Evolutionary conservation across 1,140 invertebrate species (phyloP), one percentile per base, ranked within the genome.

Genomic region (Drosophila pachea): DNA sequence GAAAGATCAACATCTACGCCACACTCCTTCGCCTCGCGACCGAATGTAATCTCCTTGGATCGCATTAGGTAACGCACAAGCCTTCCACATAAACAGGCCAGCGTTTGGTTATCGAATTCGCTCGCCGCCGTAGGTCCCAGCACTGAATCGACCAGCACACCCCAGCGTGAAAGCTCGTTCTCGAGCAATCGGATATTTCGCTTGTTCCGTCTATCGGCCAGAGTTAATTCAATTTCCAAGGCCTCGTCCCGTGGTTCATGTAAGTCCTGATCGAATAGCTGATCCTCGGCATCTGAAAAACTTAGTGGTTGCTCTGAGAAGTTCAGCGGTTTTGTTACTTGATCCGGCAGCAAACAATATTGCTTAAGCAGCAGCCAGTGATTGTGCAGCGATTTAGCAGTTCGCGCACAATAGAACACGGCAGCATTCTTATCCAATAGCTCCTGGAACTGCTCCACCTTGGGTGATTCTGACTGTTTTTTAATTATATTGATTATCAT

Each of bases 291-390:
- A 91, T 99, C 97, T 47, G 96, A 97, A 88, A 99, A 98, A 77
- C 94, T 95, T 36, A 96, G 86, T 22, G 95, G 91, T 76, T 96
- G 94, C 63, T 91, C 91, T 73, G 90, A 74, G n/a, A 56, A 67
- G 31, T 91, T 89, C 59, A 91, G 81, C 9, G 78, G 74, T 82
- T 92, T 93, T 74, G 95, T 93, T 55, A 92, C 92, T 91, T 99
- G 97, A 90, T 99, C 97, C 0, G 96, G 94, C 36, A 99, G 89
- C 2, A 99, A 90, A 78, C 97, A 94, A 89, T 98, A 98, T 81
- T 98, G 97, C 89, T 97, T 97, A 90, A 99, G 93, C 22, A 97
- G 90, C 62, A 95, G 92, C 98, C 98, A 99, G 90, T 99, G 97
- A 36, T 93, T 93, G 77, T 95, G 92, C 32, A 99, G 90, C 8